Conservation (phyloP, 2,888 invertebrate genomes). For the Eledone cirrhosa region DNA sequence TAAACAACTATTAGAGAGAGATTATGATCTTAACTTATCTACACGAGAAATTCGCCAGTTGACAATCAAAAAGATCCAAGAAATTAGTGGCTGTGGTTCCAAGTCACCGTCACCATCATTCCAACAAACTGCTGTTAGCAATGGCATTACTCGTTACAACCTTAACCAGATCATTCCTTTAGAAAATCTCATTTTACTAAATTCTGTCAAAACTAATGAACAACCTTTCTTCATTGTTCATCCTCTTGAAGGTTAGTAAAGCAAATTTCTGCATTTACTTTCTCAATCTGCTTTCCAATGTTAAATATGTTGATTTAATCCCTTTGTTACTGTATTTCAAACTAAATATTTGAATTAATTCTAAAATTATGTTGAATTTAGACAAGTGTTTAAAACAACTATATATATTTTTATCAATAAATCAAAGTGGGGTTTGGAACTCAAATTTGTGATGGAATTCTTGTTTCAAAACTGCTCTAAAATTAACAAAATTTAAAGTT, state of each 20-base stretch:
- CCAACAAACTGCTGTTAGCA: background rate
- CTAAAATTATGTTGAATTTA: no score
- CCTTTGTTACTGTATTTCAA: background rate
- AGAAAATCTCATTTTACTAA: conserved; percentile 74
- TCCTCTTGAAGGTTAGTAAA: conserved; percentile 63
- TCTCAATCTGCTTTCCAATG: background rate
- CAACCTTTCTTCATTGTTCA: conserved; percentile 62
- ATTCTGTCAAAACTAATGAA: conserved; percentile 37
- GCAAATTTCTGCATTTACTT: background rate
- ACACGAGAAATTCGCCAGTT: conserved; percentile 86
- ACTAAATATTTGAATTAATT: no score
- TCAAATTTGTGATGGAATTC: no score
- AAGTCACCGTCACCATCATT: background rate
- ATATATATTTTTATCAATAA: no score
- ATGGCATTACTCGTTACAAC: conserved; percentile 40
- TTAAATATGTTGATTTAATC: background rate
- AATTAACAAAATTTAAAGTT: no score
- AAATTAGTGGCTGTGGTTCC: conserved; percentile 33
- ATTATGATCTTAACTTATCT: conserved; percentile 88
- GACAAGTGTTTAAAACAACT: no score
- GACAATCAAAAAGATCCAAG: conserved; percentile 53
- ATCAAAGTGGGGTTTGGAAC: no score
- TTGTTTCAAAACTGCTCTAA: no score
- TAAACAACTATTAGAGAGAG: conserved; percentile 92
- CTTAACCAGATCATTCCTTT: conserved; percentile 75